Evolutionary conservation across 2,113 vertebrate genomes (phyloP).

Genomic region (Athene noctua): DNA sequence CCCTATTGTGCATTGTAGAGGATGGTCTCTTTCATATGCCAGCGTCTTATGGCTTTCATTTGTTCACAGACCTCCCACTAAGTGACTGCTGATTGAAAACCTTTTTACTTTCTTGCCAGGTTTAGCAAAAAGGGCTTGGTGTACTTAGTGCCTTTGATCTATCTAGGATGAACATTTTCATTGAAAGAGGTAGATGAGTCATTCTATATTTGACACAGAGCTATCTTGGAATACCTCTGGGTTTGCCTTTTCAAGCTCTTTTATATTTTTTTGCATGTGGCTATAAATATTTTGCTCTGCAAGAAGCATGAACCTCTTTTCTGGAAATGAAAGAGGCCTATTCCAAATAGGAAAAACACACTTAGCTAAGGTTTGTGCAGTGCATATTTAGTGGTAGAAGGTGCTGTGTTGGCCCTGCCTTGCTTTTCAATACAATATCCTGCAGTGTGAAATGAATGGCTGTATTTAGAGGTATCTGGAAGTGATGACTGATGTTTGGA

Average conservation of each 20-base stretch:
- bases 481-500: conserved; percentile 73
- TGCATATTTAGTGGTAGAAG: conserved; percentile 57
- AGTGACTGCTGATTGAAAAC: conserved; percentile 58
- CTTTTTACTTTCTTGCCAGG: conserved; percentile 64
- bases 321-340: conserved; percentile 54
- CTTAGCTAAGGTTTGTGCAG: conserved; percentile 65
- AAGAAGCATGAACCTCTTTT: conserved; percentile 34
- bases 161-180: conserved; percentile 53
- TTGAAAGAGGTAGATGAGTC: conserved; percentile 54
- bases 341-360: conserved; percentile 72
- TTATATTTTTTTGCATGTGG: background rate
- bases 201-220: background rate
- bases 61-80: conserved; percentile 67
- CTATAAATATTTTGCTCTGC: conserved; percentile 44
- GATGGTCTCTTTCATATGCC: conserved; percentile 26
- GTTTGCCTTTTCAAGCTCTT: conserved; percentile 46
- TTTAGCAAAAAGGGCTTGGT: conserved; percentile 57
- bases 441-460: conserved; percentile 68
- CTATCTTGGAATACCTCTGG: conserved; percentile 45
- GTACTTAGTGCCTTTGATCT: conserved; percentile 63
- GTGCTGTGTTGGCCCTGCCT: conserved; percentile 60
- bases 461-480: conserved; percentile 73
- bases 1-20: conserved; percentile 50
- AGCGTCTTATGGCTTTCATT: conserved; percentile 59
- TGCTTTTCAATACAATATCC: conserved; percentile 70